Conservation (phyloP, 2,113 vertebrate genomes). For the Oreochromis aureus region DNA sequence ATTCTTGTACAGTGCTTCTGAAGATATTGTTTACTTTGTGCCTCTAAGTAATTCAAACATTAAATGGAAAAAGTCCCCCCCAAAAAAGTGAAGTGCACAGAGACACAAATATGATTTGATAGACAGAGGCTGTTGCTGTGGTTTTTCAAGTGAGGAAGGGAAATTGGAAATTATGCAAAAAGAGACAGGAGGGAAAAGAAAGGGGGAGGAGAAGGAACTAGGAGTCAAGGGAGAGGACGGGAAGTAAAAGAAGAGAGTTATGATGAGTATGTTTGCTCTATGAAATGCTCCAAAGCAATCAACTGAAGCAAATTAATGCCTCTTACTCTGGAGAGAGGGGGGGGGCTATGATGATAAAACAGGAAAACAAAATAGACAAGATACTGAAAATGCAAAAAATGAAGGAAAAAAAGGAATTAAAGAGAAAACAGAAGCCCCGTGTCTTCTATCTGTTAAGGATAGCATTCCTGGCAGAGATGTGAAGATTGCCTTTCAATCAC, state of each 20-base stretch:
- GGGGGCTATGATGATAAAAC: neutral
- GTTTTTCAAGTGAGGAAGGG: neutral
- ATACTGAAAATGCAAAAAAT: neutral
- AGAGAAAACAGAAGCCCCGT: neutral
- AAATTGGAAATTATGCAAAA: conserved; percentile 49
- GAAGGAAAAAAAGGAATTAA: neutral
- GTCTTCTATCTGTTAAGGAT: neutral
- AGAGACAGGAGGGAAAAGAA: neutral
- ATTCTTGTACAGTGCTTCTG: neutral
- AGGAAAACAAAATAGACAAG: neutral
- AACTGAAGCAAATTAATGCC: conserved; percentile 34
- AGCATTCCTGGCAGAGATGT: conserved; percentile 12
- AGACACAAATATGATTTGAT: conserved; percentile 10
- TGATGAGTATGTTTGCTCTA: conserved; percentile 25
- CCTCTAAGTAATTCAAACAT: conserved; percentile 19
- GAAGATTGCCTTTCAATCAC: conserved; percentile 49
- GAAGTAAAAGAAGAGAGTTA: conserved; percentile 4
- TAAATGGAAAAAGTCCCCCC: neutral
- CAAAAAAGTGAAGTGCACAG: neutral
- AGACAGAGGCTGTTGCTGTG: neutral
- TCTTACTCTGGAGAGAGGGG: conserved; percentile 13
- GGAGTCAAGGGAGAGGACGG: neutral
- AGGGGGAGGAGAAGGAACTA: neutral
- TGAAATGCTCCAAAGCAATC: conserved; percentile 46
- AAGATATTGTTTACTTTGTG: conserved; percentile 2